These are phyloP conservation scores for Drosophila percnosoma DNA, from an alignment of 2,888 invertebrate genomes.

Conservation along the genomic window DNA sequence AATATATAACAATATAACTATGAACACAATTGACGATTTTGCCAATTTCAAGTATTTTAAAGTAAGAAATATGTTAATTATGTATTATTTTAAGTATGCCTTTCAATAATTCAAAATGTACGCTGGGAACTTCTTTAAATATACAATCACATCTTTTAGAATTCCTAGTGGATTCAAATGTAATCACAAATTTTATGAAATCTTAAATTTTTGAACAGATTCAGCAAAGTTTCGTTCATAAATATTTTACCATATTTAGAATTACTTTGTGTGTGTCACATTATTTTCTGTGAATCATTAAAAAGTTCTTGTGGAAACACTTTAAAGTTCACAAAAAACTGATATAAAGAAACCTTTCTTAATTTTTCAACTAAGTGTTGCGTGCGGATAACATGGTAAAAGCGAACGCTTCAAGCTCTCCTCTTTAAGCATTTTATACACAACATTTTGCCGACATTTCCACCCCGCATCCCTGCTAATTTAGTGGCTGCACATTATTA, in stretches of 20 bases:
- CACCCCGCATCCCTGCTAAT: slow-evolving; percentile 65
- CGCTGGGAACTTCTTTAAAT: background rate
- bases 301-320: background rate
- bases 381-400: background rate
- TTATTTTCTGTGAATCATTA: background rate
- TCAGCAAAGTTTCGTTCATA: background rate
- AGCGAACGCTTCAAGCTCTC: slow-evolving; percentile 16
- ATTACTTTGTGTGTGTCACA: background rate
- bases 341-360: background rate
- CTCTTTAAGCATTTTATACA: slow-evolving; percentile 45
- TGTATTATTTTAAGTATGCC: background rate
- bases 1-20: background rate
- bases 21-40: background rate
- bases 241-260: background rate
- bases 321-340: background rate
- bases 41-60: background rate
- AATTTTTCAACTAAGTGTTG: slow-evolving; percentile 2
- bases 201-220: background rate
- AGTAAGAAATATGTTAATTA: background rate
- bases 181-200: background rate
- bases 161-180: too few species aligned
- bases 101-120: background rate
- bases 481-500: slow-evolving; percentile 81
- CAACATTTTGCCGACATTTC: slow-evolving; percentile 27
- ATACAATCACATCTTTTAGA: background rate